These are phyloP conservation scores for Sakesphorus luctuosus DNA, from an alignment of 2,113 vertebrate genomes.

Conservation along the genomic window DNA sequence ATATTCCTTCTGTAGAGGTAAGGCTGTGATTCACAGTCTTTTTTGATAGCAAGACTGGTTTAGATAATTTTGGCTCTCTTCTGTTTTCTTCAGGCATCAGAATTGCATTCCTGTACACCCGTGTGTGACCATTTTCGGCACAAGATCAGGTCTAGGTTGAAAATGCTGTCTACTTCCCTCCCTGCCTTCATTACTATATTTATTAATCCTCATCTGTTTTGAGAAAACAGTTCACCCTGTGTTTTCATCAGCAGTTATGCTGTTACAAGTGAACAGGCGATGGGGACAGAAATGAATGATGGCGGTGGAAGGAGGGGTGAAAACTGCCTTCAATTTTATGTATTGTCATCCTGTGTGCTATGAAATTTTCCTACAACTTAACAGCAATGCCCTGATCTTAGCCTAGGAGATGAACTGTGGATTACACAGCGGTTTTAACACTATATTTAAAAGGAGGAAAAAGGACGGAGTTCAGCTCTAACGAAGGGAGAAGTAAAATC, in stretches of 20 bases:
- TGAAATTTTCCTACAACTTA: neutral
- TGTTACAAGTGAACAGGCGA: neutral
- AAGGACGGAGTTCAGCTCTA: neutral
- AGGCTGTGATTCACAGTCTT: neutral
- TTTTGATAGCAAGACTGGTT: neutral
- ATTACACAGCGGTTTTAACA: neutral
- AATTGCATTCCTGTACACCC: neutral
- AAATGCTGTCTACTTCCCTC: neutral
- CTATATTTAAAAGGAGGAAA: neutral
- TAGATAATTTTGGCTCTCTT: conserved; percentile 10
- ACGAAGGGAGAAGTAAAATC: neutral
- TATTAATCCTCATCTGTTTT: conserved; percentile 18
- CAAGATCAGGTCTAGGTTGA: neutral
- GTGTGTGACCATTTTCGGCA: neutral
- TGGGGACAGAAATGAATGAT: neutral
- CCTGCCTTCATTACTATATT: neutral
- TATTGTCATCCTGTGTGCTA: neutral
- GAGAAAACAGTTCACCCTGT: neutral
- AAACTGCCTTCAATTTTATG: neutral
- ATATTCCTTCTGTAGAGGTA: neutral
- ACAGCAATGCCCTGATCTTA: neutral
- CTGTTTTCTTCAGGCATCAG: neutral
- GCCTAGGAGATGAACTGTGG: neutral
- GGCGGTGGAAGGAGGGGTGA: neutral
- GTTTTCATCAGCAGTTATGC: neutral